Base-by-base conservation (phyloP, 2,888 invertebrate species). In the Eilema griseolum region DNA sequence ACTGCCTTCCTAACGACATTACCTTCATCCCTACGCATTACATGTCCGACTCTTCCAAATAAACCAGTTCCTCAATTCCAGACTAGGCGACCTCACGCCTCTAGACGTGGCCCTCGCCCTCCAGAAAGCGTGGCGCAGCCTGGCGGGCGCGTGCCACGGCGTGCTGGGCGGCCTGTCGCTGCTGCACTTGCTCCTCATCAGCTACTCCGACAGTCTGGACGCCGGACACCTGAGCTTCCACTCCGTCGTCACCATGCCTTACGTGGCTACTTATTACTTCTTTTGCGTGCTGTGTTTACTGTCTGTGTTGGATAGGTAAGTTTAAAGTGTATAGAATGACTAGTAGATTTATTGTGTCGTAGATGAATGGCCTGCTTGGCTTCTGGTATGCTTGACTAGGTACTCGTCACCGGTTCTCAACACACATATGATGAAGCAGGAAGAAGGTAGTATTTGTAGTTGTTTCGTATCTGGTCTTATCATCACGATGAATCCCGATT, bases 281-380 rank as follows among this genome's bases (percentile, higher is more conserved):
- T 92, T 96, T 73, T 96, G 96, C 69, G 95, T 96, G 3, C 87
- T 96, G 69, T 96, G 96, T 79, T 77, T 96, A 64, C 89, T 96
- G 3, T 96, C 96, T 0, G 96, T 96, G 46, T 91, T 96, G 79
- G 96, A 96, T 86, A 93, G 96, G 96, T 96, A 78, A 87, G 90
- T 85, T 64, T 31, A 8, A 1, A n/a, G n/a, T 28, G 7, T 8
- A 16, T n/a, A 14, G 4, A 28, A 59, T 12, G 0, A 24, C 8
- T 52, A n/a, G 8, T 52, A 52, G 8, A 1, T 52, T n/a, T n/a
- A 52, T 8, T 8, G 2, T 23, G n/a, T n/a, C n/a, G 56, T 56
- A 1, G 23, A 28, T 28, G 28, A 28, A 28, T 2, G 28, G 28
- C 5, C 2, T 5, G 28, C 28, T n/a, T n/a, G n/a, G n/a, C n/a